Conservation (phyloP, 2,797 vertebrate species). For the Anolis apletophallus region DNA sequence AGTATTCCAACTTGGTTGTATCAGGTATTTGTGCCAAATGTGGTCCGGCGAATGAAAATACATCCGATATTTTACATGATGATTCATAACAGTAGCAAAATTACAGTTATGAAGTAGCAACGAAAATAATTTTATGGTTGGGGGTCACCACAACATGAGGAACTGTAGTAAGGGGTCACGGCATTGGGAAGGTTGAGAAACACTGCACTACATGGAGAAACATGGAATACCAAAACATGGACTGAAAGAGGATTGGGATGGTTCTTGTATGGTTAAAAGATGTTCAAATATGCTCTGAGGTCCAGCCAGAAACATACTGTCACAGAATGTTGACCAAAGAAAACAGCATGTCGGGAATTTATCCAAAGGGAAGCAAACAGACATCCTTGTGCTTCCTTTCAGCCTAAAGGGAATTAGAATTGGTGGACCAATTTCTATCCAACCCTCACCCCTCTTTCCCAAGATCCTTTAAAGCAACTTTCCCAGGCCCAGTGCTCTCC, state of each 20-base stretch:
- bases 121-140: too few species aligned
- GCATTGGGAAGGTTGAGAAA: too few species aligned
- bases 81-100: too few species aligned
- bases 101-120: too few species aligned
- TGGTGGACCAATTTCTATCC: neutral
- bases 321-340: neutral
- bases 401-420: neutral
- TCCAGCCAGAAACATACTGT: neutral
- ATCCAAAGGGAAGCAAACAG: neutral
- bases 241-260: too few species aligned
- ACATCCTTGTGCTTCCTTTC: neutral
- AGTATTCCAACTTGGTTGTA: too few species aligned
- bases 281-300: neutral
- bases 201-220: neutral
- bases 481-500: neutral
- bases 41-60: too few species aligned
- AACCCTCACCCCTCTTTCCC: neutral
- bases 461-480: neutral
- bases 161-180: too few species aligned
- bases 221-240: neutral
- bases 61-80: too few species aligned
- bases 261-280: neutral
- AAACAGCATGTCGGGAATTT: neutral
- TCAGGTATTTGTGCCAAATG: too few species aligned
- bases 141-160: too few species aligned